Evolutionary conservation across 2,113 vertebrate species (phyloP), one percentile per base, ranked within the genome.

Genomic region (Mormyrus iriodes): DNA sequence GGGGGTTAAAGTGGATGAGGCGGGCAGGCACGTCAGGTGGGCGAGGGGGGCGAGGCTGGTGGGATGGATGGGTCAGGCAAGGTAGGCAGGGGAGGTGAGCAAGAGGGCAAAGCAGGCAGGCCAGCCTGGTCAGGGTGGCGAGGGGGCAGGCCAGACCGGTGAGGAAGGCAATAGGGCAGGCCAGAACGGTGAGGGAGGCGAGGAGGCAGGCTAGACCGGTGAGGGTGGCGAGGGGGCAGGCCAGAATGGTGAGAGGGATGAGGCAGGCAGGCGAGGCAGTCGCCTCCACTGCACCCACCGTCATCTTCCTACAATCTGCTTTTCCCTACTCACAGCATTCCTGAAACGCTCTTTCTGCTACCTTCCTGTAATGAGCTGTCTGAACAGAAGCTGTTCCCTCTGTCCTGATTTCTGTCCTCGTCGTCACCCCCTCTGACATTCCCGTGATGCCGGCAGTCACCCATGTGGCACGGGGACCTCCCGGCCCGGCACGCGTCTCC

Each of bases 331-430:
- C 86, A 42, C 46, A 73, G 86, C 73, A 21, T 83, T 51, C 9
- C 48, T 27, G 52, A 88, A 90, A 90, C 27, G 39, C 10, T 55
- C 46, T 90, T 91, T 88, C 88, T 83, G 83, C 76, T 87, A 90
- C 55, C 88, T 84, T 61, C 86, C 42, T 19, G 65, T 86, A 89
- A 88, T 92, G 89, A 90, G 86, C 24, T 87, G 89, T 79, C 91
- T 89, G 87, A 88, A 55, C 46, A 7, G 76, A 89, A 87, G 83
- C 35, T 79, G 49, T 85, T 86, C 86, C 76, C 82, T 69, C n/a
- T 27, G 27, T 27, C n/a, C 61, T 3, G 27, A 3, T 69, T 13
- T 13, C 42, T 15, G 35, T 79, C 17, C 31, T 15, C 31, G 6
- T 1, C 35, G 35, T 42, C 35, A 19, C 73, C 73, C 3, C n/a